Percentiles rank a stretch among this genome's conserved stretches.
Conservation (phyloP, 2,888 invertebrate species). For the Mellilla xanthometata region DNA sequence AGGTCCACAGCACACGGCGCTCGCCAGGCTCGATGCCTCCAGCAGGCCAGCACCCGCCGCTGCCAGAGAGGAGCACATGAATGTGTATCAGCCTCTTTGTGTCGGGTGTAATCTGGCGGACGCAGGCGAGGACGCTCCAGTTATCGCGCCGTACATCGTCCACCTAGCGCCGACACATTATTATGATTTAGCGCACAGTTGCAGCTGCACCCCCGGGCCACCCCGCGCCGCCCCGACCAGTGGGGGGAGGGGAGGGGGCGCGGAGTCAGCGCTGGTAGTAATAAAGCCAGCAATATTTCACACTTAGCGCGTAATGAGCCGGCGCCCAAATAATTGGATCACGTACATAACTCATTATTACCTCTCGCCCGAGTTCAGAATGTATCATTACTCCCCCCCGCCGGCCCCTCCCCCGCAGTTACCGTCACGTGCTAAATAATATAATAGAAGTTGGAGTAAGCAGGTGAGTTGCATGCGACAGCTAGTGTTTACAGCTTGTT, state of each 20-base stretch:
- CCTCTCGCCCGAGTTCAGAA: conserved; percentile 78
- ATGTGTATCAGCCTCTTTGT: too few species aligned
- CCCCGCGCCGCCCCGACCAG: conserved; percentile 3
- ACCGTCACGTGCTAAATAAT: conserved; percentile 28
- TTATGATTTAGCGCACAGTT: conserved; percentile 77
- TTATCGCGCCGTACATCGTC: conserved; percentile 33
- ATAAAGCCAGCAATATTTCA: conserved; percentile 82
- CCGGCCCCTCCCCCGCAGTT: conserved; percentile 22
- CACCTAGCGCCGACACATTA: conserved; percentile 68
- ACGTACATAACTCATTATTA: conserved; percentile 84
- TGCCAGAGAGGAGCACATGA: too few species aligned
- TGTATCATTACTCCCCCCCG: conserved; percentile 70
- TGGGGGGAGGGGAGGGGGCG: conserved; percentile 15
- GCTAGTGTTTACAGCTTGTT: conserved; percentile 27
- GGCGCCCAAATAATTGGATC: conserved; percentile 84
- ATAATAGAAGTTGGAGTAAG: conserved; percentile 49
- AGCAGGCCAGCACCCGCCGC: too few species aligned
- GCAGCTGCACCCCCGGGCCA: conserved; percentile 57
- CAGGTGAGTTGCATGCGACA: conserved; percentile 36
- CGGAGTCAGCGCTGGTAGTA: conserved; percentile 70
- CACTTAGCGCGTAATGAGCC: conserved; percentile 83
- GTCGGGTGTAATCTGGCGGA: too few species aligned
- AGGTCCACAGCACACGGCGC: too few species aligned
- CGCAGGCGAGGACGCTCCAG: conserved; percentile 28
- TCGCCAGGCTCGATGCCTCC: too few species aligned